phyloP scores from a whole-genome alignment of 2,797 vertebrate species.

The Acipenser transmontanus region DNA sequence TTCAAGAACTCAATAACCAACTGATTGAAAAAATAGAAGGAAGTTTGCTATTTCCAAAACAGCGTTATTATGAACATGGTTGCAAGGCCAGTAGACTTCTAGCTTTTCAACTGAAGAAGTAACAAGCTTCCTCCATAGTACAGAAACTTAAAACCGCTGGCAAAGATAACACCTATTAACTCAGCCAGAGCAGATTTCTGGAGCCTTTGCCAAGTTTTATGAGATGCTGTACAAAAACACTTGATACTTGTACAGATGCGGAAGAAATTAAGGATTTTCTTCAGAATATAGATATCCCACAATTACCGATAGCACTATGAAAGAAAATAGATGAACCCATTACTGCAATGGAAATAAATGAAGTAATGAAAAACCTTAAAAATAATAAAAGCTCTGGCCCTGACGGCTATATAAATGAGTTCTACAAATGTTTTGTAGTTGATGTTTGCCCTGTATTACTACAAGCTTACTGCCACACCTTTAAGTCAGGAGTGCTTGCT shows the following conservation, averaged over 20 bases:
- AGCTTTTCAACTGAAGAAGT: no score
- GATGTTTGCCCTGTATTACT: neutral
- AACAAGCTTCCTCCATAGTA: no score
- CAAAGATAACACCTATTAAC: neutral
- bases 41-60: no score
- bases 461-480: neutral
- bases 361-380: neutral
- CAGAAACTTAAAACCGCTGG: no score
- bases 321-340: neutral
- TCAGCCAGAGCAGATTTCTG: neutral
- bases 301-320: no score
- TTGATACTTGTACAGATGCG: neutral
- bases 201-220: neutral
- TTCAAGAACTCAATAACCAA: no score
- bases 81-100: no score
- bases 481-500: neutral
- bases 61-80: no score
- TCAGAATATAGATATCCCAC: no score
- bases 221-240: no score
- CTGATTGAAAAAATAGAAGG: no score
- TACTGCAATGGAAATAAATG: neutral
- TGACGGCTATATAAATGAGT: neutral
- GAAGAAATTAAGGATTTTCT: neutral
- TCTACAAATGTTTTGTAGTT: neutral
- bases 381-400: constrained; percentile 3